Base-by-base conservation (phyloP, 2,113 vertebrate genomes). In the Boleophthalmus pectinirostris region DNA sequence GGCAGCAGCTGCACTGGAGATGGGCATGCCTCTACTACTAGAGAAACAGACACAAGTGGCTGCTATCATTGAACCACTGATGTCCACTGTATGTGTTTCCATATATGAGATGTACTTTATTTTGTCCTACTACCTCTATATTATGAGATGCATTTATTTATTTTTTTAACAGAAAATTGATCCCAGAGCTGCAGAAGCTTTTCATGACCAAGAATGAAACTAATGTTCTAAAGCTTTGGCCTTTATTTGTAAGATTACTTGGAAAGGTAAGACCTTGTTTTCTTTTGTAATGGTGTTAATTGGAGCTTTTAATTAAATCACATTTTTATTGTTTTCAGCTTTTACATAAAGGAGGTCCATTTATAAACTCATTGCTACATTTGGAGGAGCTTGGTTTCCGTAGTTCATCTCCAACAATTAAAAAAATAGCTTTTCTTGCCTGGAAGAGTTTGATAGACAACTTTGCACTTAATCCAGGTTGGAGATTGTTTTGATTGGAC, bases 391-490 rank as follows among this genome's bases (percentile, higher is more conserved):
- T 98, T 5, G 98, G 98, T 0, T 99, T 99, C 87, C 96, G 98
- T 53, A 98, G 95, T 81, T 94, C 95, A 11, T 94, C 96, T 18
- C 96, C 96, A 0, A 89, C 94, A 77, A 93, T 99, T 78, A 99
- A 98, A 92, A 99, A 98, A 93, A 99, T 98, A 47, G 96, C 98
- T 75, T 99, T 99, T 90, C 95, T 99, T 76, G 98, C 97, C 64
- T 98, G 97, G 98, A 99, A 99, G 82, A 99, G 98, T 87, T 94
- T 99, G 85, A 98, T 98, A 78, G 97, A 99, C 82, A 99, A 99
- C 83, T 99, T 99, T 90, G 95, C 98, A 66, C 94, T 98, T 69
- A 98, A 98, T 82, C 96, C 97, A 92, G 97, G 98, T 97, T 87
- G 86, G 12, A 43, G 38, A 43, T 43, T 10, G 38, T 11, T 43